phyloP scores from a whole-genome alignment of 1,140 invertebrate species.

The Calycopis cecrops region DNA sequence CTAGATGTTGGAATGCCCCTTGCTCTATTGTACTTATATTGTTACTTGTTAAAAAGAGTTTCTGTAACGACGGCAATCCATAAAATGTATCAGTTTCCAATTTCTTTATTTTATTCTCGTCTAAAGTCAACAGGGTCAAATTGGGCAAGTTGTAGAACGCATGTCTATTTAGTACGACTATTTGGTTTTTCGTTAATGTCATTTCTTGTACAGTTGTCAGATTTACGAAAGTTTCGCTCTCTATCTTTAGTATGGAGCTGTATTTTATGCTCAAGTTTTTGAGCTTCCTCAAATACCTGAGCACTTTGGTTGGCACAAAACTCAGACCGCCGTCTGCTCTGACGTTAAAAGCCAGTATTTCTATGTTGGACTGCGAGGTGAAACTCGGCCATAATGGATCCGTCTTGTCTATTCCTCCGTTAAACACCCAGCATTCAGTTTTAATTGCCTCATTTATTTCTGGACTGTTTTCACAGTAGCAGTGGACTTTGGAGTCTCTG shows the following conservation, averaged over 20 bases:
- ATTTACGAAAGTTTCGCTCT: slow-evolving; percentile 82
- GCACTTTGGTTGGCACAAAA: slow-evolving; percentile 81
- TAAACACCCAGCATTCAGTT: slow-evolving; percentile 81
- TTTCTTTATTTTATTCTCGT: slow-evolving; percentile 82
- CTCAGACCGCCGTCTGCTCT: slow-evolving; percentile 78
- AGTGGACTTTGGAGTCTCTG: slow-evolving; percentile 68
- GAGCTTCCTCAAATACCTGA: slow-evolving; percentile 79
- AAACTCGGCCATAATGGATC: slow-evolving; percentile 84
- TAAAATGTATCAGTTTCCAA: slow-evolving; percentile 83
- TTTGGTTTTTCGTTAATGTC: slow-evolving; percentile 80
- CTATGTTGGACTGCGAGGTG: slow-evolving; percentile 79
- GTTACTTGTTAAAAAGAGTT: slow-evolving; percentile 82
- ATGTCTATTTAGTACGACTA: slow-evolving; percentile 77
- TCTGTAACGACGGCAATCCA: slow-evolving; percentile 80
- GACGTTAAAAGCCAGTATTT: slow-evolving; percentile 81
- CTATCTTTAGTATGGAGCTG: slow-evolving; percentile 80
- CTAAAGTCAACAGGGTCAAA: slow-evolving; percentile 79
- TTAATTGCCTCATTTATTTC: slow-evolving; percentile 64
- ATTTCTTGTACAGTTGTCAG: slow-evolving; percentile 80
- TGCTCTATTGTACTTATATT: slow-evolving; percentile 84
- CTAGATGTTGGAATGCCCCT: slow-evolving; percentile 81
- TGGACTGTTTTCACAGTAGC: slow-evolving; percentile 65
- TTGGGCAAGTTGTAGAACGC: slow-evolving; percentile 81
- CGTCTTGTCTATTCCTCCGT: slow-evolving; percentile 76
- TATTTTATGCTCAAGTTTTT: slow-evolving; percentile 81